Conservation (phyloP, 2,113 vertebrate genomes). For the Oncorhynchus mykiss region DNA sequence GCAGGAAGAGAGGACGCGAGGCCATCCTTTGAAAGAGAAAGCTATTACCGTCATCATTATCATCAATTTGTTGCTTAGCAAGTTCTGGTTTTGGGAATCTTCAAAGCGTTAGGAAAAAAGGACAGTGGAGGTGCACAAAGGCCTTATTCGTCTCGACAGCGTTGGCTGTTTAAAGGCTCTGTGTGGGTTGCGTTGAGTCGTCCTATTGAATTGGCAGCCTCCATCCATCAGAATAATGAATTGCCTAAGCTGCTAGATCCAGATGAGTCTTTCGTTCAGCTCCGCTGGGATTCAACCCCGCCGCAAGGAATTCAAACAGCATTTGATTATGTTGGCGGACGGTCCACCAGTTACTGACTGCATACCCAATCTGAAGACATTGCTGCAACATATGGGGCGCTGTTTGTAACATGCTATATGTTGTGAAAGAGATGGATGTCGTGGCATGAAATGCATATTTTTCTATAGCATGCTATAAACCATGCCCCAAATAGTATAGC, state of each 20-base stretch:
- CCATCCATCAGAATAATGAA: conserved; percentile 33
- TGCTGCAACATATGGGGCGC: too few species aligned
- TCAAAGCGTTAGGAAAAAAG: neutral
- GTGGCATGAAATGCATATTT: too few species aligned
- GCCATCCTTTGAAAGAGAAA: too few species aligned
- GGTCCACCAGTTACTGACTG: too few species aligned
- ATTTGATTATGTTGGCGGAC: conserved; percentile 10
- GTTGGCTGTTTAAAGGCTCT: conserved; percentile 8
- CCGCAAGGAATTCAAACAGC: neutral
- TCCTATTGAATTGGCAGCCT: conserved; percentile 18
- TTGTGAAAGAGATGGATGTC: too few species aligned
- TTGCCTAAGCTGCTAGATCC: conserved; percentile 1
- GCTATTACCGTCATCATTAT: too few species aligned
- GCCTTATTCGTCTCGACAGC: neutral
- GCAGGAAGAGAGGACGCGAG: too few species aligned
- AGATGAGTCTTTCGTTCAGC: neutral
- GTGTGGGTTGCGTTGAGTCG: neutral
- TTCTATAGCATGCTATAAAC: too few species aligned
- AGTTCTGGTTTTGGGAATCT: neutral
- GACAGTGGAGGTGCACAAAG: neutral
- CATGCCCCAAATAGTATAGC: too few species aligned
- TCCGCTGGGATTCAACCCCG: neutral
- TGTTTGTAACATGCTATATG: too few species aligned
- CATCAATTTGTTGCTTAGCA: too few species aligned
- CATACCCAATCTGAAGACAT: too few species aligned